These are phyloP conservation scores for Crotalus horridus DNA, from an alignment of 2,113 vertebrate species.

Conservation along the genomic window DNA sequence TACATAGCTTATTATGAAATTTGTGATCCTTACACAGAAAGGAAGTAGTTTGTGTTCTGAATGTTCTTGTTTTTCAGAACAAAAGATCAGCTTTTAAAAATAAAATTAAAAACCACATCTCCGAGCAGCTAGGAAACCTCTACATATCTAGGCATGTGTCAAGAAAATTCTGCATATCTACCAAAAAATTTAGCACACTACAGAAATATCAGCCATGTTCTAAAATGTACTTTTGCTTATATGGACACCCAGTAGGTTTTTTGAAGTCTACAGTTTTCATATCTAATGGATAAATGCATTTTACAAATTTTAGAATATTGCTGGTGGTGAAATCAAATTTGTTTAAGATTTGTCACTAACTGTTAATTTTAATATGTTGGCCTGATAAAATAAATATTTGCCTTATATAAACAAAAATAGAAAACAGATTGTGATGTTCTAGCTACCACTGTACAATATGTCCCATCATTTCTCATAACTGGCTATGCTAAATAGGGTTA, in stretches of 20 bases:
- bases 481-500: background rate
- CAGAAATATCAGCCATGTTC: background rate
- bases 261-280: background rate
- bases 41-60: background rate
- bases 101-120: background rate
- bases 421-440: background rate
- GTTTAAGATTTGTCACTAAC: background rate
- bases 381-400: background rate
- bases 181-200: background rate
- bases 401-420: background rate
- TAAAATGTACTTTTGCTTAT: background rate
- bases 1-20: background rate
- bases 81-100: background rate
- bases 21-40: background rate
- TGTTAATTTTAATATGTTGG: background rate
- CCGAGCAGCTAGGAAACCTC: background rate
- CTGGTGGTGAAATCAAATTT: background rate
- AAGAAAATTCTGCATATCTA: background rate
- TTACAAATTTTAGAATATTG: background rate
- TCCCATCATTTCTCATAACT: background rate
- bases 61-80: background rate
- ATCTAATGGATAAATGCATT: background rate
- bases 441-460: background rate
- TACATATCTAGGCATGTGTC: background rate
- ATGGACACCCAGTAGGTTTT: background rate